phyloP scores from a whole-genome alignment of 2,797 vertebrate genomes.

The Girardinus metallicus region DNA sequence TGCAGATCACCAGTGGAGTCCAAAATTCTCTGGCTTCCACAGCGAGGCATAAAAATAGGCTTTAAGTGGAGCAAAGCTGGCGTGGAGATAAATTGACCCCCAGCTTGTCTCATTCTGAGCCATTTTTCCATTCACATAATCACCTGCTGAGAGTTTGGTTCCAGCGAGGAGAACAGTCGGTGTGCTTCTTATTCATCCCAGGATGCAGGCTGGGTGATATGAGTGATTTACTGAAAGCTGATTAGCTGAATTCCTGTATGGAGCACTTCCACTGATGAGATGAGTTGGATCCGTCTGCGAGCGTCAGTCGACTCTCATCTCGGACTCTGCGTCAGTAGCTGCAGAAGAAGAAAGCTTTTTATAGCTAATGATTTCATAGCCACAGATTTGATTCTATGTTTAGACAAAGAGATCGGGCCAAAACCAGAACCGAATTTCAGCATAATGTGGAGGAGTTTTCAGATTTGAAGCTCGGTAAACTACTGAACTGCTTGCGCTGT shows the following conservation, averaged over 20 bases:
- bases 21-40: not conserved
- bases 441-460: not conserved
- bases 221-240: constrained; percentile 29
- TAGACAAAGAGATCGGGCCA: not conserved
- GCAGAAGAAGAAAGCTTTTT: constrained; percentile 2
- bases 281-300: constrained; percentile 52
- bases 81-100: constrained; percentile 9
- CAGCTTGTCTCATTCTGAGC: constrained; percentile 22
- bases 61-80: constrained; percentile 6
- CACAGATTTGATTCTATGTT: constrained; percentile 3
- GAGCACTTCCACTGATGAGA: constrained; percentile 46
- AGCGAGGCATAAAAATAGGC: constrained; percentile 14
- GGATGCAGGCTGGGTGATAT: constrained; percentile 6
- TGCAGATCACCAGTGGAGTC: not conserved
- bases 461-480: not conserved
- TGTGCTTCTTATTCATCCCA: constrained; percentile 19
- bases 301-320: constrained; percentile 20
- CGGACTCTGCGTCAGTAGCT: constrained; percentile 18
- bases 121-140: constrained; percentile 10
- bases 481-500: constrained; percentile 18
- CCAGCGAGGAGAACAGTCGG: constrained; percentile 41
- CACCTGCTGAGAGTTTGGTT: constrained; percentile 25
- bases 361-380: not conserved
- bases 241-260: constrained; percentile 27
- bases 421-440: not conserved